Conservation (phyloP, 2,888 invertebrate genomes). For the Chalcis sispes region DNA sequence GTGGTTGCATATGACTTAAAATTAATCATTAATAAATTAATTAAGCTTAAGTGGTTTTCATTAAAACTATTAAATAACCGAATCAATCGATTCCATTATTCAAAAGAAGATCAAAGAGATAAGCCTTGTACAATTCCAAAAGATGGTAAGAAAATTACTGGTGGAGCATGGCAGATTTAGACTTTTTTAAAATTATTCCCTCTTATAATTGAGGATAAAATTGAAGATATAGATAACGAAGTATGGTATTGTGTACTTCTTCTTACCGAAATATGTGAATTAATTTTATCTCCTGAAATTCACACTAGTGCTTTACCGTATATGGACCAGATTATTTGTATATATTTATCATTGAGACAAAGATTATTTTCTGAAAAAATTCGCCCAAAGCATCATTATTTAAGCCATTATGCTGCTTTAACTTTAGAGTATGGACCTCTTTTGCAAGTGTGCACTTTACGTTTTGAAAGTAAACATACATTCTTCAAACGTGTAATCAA, state of each 20-base stretch:
- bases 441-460: slow-evolving; percentile 29
- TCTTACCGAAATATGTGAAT: slow-evolving; percentile 60
- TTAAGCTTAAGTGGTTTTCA: slow-evolving; percentile 56
- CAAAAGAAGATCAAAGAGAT: slow-evolving; percentile 53
- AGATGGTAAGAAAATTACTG: slow-evolving; percentile 39
- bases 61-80: slow-evolving; percentile 44
- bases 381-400: slow-evolving; percentile 23
- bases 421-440: slow-evolving; percentile 17
- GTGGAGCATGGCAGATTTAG: slow-evolving; percentile 57
- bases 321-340: slow-evolving; percentile 49
- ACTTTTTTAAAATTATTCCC: slow-evolving; percentile 56
- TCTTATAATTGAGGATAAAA: slow-evolving; percentile 53
- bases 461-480: slow-evolving; percentile 36
- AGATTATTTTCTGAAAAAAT: slow-evolving; percentile 53
- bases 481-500: slow-evolving; percentile 20
- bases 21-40: slow-evolving; percentile 46
- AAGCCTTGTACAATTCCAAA: slow-evolving; percentile 46
- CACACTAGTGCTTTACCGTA: slow-evolving; percentile 56
- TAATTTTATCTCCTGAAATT: slow-evolving; percentile 58
- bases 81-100: slow-evolving; percentile 48
- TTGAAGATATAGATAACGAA: slow-evolving; percentile 53
- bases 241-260: slow-evolving; percentile 56
- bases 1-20: slow-evolving; percentile 48
- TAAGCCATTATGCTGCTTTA: slow-evolving; percentile 9
- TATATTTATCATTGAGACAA: slow-evolving; percentile 54